Evolutionary conservation across 2,888 invertebrate species (phyloP).

Genomic region (Blastobasis lacticolella): DNA sequence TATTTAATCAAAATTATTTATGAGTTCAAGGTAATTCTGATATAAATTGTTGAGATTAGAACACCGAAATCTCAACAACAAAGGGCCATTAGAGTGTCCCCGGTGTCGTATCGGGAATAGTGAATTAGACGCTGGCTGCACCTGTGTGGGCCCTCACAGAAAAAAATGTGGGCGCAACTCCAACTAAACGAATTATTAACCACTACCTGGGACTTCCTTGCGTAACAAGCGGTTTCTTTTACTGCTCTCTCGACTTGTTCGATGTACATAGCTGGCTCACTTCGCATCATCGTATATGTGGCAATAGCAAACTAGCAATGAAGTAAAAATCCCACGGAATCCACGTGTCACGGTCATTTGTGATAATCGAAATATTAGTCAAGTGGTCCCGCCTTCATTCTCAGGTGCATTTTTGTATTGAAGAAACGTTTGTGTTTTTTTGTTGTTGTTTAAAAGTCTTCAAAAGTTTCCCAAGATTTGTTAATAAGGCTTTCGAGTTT

Average conservation of each 20-base stretch:
- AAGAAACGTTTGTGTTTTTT: constrained; percentile 63
- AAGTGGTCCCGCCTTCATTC: constrained; percentile 71
- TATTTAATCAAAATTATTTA: constrained; percentile 3
- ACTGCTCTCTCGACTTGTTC: constrained; percentile 6
- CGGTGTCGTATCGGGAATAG: constrained; percentile 57
- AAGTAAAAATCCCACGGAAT: constrained; percentile 14
- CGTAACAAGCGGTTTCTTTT: constrained; percentile 18
- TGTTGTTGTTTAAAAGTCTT: constrained; percentile 57
- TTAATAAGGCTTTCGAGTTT: constrained; percentile 54
- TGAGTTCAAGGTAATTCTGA: constrained; percentile 16
- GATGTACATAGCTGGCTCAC: constrained; percentile 26
- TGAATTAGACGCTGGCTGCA: constrained; percentile 63
- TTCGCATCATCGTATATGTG: neutral
- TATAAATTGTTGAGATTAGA: constrained; percentile 29
- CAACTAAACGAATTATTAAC: constrained; percentile 72
- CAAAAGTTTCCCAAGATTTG: constrained; percentile 61
- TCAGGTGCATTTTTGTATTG: constrained; percentile 74
- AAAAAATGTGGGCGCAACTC: constrained; percentile 67
- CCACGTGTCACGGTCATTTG: constrained; percentile 41
- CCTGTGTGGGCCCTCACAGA: constrained; percentile 65
- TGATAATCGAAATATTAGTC: constrained; percentile 68
- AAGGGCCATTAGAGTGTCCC: constrained; percentile 48
- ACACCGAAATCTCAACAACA: constrained; percentile 34
- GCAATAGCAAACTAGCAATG: constrained; percentile 18
- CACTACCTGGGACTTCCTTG: constrained; percentile 63